Evolutionary conservation across 2,888 invertebrate species (phyloP).

Genomic region (Isoperla grammatica): DNA sequence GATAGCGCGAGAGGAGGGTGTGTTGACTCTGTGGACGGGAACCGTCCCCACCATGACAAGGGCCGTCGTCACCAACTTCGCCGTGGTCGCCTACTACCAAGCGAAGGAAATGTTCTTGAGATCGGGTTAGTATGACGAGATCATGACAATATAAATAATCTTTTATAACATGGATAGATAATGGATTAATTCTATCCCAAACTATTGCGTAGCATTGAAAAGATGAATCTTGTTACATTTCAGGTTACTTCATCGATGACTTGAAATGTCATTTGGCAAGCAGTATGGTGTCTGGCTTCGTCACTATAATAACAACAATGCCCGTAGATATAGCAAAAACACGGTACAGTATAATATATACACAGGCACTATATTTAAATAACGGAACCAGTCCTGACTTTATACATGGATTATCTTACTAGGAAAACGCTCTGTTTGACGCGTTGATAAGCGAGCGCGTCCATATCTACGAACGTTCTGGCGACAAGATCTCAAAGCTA

Average conservation of each 20-base stretch:
- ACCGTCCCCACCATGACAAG: constrained; percentile 44
- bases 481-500: no score
- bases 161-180: no score
- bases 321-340: constrained; percentile 99
- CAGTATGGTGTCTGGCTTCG: constrained; percentile 94
- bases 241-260: constrained; percentile 64
- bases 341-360: not conserved
- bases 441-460: no score
- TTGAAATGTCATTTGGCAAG: constrained; percentile 87
- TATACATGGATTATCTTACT: no score
- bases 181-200: no score
- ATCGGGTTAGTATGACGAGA: constrained; percentile 38
- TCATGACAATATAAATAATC: no score
- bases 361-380: not conserved
- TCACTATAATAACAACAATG: constrained; percentile 98
- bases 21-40: constrained; percentile 55
- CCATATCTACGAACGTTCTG: no score
- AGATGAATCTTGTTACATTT: no score
- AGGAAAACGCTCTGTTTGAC: no score
- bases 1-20: constrained; percentile 57
- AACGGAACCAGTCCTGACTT: not conserved
- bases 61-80: constrained; percentile 62
- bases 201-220: no score
- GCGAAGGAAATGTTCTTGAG: constrained; percentile 50
- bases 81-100: constrained; percentile 63